Conservation (phyloP, 1,140 invertebrate genomes). For the Lysiphlebus fabarum region DNA sequence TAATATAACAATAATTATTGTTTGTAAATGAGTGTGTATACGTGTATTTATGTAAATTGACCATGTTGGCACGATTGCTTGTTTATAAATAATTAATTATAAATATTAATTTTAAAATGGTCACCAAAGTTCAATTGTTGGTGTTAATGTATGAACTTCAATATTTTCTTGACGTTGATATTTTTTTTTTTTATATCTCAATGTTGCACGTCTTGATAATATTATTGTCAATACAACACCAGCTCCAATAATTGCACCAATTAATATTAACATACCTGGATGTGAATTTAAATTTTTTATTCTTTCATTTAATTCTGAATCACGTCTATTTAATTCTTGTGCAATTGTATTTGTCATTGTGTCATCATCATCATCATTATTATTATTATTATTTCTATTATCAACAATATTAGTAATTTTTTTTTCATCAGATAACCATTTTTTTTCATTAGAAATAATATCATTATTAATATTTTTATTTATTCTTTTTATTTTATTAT, state of each 20-base stretch:
- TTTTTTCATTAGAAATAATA: too few relatives aligned
- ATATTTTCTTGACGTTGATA: constrained; percentile 61
- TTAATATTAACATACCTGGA: constrained; percentile 55
- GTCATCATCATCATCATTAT: constrained; percentile 19
- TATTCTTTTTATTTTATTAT: not conserved
- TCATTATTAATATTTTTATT: not conserved
- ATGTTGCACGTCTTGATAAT: constrained; percentile 42
- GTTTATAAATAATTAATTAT: not conserved
- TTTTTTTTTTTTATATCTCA: constrained; percentile 41
- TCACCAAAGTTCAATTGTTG: constrained; percentile 68
- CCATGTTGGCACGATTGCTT: too few relatives aligned
- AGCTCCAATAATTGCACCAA: constrained; percentile 37
- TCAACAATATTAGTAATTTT: not conserved
- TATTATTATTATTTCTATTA: not conserved
- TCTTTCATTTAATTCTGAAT: constrained; percentile 40
- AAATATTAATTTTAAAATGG: constrained; percentile 36
- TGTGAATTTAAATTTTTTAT: constrained; percentile 40
- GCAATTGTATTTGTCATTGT: constrained; percentile 42
- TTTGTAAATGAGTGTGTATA: not conserved
- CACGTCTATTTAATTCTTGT: constrained; percentile 47
- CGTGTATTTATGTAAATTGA: not conserved
- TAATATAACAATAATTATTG: too few relatives aligned
- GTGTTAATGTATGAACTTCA: constrained; percentile 66
- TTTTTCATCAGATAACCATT: not conserved
- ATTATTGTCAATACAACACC: constrained; percentile 51